These are phyloP conservation scores for Phalanger gymnotis DNA, from an alignment of 2,797 vertebrate genomes.

Conservation along the genomic window DNA sequence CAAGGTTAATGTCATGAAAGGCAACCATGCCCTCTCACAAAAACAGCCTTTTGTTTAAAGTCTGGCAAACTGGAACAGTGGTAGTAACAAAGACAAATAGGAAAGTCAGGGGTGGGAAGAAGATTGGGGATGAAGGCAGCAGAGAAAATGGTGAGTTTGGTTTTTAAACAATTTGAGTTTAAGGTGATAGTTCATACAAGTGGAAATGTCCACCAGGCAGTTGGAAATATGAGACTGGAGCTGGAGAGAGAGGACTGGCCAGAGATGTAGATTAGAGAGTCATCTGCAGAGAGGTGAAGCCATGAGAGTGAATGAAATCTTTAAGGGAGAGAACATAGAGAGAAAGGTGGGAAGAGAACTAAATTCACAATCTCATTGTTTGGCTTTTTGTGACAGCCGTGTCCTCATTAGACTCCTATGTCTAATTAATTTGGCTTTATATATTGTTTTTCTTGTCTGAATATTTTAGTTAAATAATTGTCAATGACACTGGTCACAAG, in stretches of 20 bases:
- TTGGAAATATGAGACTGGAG: not conserved
- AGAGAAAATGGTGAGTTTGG: not conserved
- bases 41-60: not conserved
- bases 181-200: not conserved
- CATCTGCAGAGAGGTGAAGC: not conserved
- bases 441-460: not conserved
- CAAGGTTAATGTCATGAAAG: not conserved
- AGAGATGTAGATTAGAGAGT: not conserved
- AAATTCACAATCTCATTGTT: not conserved
- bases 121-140: not conserved
- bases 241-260: not conserved
- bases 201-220: not conserved
- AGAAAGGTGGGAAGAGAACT: not conserved
- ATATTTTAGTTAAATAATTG: not conserved
- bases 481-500: not conserved
- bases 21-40: not conserved
- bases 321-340: not conserved
- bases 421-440: not conserved
- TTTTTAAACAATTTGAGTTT: not conserved
- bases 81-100: not conserved
- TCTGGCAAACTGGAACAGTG: not conserved
- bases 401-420: not conserved
- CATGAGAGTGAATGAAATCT: not conserved
- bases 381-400: not conserved
- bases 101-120: not conserved